A percentile compares a stretch with the other conserved stretches of the same genome.
Conservation (phyloP, 2,888 invertebrate species). For the Cecidostiba fungosa region DNA sequence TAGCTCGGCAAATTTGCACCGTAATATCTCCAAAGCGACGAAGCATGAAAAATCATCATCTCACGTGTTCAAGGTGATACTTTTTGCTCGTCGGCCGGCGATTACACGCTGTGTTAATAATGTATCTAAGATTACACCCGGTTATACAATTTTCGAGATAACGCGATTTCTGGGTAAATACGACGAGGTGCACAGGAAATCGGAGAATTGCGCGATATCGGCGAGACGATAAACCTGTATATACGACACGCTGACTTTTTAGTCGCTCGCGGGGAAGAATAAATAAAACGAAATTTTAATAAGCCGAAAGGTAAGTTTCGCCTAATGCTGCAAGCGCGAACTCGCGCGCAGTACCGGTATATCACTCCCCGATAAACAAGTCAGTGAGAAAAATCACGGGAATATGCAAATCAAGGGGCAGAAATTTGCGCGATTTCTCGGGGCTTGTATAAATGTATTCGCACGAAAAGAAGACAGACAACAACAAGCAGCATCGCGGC, state of each 20-base stretch:
- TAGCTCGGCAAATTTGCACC: slow-evolving; percentile 47
- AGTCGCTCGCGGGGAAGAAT: neutral
- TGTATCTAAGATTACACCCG: neutral
- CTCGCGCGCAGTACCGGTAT: neutral
- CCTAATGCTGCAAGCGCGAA: too few species aligned
- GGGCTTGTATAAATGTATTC: slow-evolving; percentile 18
- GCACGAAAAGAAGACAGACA: neutral
- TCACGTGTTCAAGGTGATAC: neutral
- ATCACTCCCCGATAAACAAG: slow-evolving; percentile 21
- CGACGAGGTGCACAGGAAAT: slow-evolving; percentile 4
- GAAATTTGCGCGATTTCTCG: slow-evolving; percentile 18
- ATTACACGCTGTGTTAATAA: slow-evolving; percentile 39
- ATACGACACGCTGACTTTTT: too few species aligned
- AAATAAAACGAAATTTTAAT: neutral
- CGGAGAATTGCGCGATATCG: neutral
- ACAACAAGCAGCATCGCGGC: neutral
- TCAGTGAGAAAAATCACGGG: slow-evolving; percentile 3
- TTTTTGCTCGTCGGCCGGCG: neutral
- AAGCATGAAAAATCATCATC: slow-evolving; percentile 42
- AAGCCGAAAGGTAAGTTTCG: neutral
- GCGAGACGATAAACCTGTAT: neutral
- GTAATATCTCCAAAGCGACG: slow-evolving; percentile 31
- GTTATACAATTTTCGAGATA: slow-evolving; percentile 34
- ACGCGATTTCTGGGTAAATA: slow-evolving; percentile 37
- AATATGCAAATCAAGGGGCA: neutral